Evolutionary conservation across 1,140 invertebrate species (phyloP), one percentile per base, ranked within the genome.

Genomic region (Plodia interpunctella): DNA sequence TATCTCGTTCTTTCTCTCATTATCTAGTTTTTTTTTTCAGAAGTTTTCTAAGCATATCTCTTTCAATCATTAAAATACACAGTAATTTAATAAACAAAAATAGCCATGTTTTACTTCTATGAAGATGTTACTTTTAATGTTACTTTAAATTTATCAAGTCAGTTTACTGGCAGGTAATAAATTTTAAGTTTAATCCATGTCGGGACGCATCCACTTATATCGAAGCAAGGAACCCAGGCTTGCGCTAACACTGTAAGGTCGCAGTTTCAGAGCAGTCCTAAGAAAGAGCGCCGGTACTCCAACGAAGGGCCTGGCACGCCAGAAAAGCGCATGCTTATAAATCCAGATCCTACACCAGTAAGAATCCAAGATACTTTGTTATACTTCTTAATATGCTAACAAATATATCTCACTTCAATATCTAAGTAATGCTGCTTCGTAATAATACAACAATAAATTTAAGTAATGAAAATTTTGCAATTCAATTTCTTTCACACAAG

Each of bases 251-350:
- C 74, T 56, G 64, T 63, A 15, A 76, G 76, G 72, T 79, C 65
- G 76, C 74, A 86, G 81, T 89, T 89, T 87, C 87, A 89, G 87
- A 87, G 67, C 73, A 88, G 85, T 70, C 87, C 87, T 78, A 78
- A 79, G 68, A 86, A 84, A 76, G 83, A 89, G 44, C 80, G 81
- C 55, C 79, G 83, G 62, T 83, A 87, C 74, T 85, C 88, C 63
- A 75, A 73, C 61, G 88, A 90, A 63, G 86, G 78, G 56, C 76
- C 76, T 49, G 83, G 70, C 62, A 78, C 87, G 68, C 90, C 90
- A 63, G 90, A 90, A 77, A 90, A 89, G 78, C 82, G 88, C 71
- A 83, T 90, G 74, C 87, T 90, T 72, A 81, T 90, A 70, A 89
- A 90, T 67, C 89, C 88, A 59, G 90, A 90, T 57, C 82, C 85